These are phyloP conservation scores for Clarias gariepinus DNA, from an alignment of 2,113 vertebrate genomes.

Conservation along the genomic window DNA sequence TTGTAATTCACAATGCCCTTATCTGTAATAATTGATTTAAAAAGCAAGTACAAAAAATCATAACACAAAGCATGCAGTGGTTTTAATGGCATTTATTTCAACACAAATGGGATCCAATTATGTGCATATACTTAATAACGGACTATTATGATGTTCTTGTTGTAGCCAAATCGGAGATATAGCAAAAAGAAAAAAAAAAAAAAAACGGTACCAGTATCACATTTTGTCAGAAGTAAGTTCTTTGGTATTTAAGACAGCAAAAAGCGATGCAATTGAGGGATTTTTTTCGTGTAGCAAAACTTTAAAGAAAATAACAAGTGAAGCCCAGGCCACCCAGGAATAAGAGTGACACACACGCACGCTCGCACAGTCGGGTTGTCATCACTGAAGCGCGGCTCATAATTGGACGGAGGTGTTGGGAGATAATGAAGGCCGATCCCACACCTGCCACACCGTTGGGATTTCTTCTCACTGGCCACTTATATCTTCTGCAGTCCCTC, in stretches of 20 bases:
- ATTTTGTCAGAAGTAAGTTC: conserved; percentile 15
- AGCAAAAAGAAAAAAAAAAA: background rate
- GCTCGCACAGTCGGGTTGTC: conserved; percentile 52
- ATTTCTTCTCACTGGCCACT: conserved; percentile 77
- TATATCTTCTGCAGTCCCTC: conserved; percentile 71
- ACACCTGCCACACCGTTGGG: conserved; percentile 74
- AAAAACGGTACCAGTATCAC: background rate
- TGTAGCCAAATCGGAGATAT: background rate
- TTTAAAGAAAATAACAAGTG: conserved; percentile 39
- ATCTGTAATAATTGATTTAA: background rate
- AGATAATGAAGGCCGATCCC: conserved; percentile 79
- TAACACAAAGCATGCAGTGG: background rate
- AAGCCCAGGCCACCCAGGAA: conserved; percentile 33
- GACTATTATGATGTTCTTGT: background rate
- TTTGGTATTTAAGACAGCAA: conserved; percentile 29
- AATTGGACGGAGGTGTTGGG: conserved; percentile 79
- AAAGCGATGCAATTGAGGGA: conserved; percentile 30
- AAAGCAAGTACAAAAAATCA: background rate
- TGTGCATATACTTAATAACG: background rate
- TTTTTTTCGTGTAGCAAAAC: conserved; percentile 25
- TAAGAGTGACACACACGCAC: background rate
- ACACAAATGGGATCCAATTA: background rate
- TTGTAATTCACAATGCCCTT: background rate
- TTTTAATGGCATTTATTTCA: background rate
- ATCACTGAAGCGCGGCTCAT: conserved; percentile 71